Percentiles rank a stretch among this genome's conserved stretches.
These are phyloP conservation scores for Neolamprologus tretocephalus DNA, from an alignment of 2,113 vertebrate genomes.

Conservation along the genomic window DNA sequence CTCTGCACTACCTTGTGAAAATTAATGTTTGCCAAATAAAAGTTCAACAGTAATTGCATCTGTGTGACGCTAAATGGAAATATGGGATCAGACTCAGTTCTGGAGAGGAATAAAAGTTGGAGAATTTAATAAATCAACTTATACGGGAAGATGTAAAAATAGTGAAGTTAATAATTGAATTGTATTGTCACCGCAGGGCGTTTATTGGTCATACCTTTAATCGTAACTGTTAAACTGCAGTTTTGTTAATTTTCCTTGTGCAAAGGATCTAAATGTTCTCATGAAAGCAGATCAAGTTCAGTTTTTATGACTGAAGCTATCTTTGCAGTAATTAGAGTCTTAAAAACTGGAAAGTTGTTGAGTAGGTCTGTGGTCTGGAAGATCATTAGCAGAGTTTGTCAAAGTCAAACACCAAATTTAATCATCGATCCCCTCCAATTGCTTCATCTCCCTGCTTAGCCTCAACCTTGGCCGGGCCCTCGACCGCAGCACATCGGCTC, in stretches of 20 bases:
- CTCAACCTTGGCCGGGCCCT: conserved; percentile 37
- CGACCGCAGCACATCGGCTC: not conserved
- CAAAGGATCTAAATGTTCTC: not conserved
- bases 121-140: not conserved
- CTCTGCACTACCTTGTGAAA: not conserved
- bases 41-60: not conserved
- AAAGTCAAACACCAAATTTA: conserved; percentile 29
- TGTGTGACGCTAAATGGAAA: not conserved
- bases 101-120: not conserved
- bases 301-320: not conserved
- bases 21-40: not conserved
- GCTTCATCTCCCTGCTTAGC: not conserved
- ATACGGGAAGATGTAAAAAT: not conserved
- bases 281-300: not conserved
- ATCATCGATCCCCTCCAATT: conserved; percentile 12
- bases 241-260: not conserved
- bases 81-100: not conserved
- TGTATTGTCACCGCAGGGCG: not conserved
- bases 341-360: not conserved
- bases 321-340: not conserved
- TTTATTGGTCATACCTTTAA: not conserved
- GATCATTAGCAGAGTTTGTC: not conserved
- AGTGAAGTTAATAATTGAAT: not conserved
- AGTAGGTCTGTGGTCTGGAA: not conserved
- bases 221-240: not conserved